A percentile compares a stretch with the other conserved stretches of the same genome.
Evolutionary conservation across 2,113 vertebrate species (phyloP).

Genomic region (Emberiza fucata): DNA sequence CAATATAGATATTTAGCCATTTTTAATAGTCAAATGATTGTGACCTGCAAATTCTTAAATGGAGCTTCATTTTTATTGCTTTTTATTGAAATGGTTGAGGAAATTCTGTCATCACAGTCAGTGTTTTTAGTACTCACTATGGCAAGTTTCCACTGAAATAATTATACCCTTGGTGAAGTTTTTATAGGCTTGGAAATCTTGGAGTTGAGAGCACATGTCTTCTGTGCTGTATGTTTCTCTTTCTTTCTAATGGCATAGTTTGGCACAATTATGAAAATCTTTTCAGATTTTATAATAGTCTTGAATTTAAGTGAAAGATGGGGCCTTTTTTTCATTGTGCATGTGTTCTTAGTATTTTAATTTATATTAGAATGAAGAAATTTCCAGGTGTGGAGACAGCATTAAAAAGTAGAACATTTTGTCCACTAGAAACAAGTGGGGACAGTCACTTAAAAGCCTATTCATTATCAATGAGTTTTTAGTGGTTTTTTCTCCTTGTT

Average conservation of each 20-base stretch:
- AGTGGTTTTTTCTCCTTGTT: rapidly evolving
- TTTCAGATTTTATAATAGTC: background rate
- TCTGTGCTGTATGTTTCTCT: background rate
- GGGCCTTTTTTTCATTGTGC: rapidly evolving
- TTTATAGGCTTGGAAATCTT: background rate
- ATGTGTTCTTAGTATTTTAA: background rate
- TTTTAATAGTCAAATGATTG: background rate
- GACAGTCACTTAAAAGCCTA: background rate
- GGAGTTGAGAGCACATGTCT: background rate
- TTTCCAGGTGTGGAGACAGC: background rate
- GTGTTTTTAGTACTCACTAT: background rate
- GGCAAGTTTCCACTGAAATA: conserved; percentile 16
- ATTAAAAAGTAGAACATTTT: background rate
- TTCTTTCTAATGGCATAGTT: background rate
- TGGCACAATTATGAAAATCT: background rate
- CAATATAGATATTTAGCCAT: background rate
- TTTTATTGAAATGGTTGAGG: conserved; percentile 1
- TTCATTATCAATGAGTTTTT: background rate
- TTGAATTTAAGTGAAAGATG: background rate
- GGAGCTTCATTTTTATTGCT: background rate
- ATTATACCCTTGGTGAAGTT: background rate
- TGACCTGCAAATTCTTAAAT: background rate
- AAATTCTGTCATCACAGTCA: background rate
- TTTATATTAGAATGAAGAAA: background rate
- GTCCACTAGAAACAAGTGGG: background rate